phyloP scores from a whole-genome alignment of 2,113 vertebrate species.

The Ibidorhyncha struthersii region DNA sequence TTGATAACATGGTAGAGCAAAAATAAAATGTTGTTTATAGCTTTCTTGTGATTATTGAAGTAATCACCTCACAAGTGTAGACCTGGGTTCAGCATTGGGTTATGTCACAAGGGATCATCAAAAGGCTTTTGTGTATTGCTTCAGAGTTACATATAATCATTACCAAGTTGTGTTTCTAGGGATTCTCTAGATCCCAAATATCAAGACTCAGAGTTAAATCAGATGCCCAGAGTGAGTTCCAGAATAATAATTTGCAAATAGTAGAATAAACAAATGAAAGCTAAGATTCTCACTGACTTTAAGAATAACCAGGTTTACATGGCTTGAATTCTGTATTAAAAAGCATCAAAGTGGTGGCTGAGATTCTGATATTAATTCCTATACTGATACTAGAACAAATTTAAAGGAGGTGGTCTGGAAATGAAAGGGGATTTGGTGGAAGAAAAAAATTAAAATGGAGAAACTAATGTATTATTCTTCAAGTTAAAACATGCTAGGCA shows the following conservation, averaged over 20 bases:
- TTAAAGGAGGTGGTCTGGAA: not conserved
- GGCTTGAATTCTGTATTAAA: not conserved
- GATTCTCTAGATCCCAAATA: not conserved
- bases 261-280: not conserved
- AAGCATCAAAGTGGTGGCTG: not conserved
- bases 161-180: not conserved
- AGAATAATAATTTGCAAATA: not conserved
- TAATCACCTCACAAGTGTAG: not conserved
- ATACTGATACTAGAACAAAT: not conserved
- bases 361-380: not conserved
- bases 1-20: not conserved
- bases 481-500: not conserved
- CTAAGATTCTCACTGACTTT: not conserved
- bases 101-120: not conserved
- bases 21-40: not conserved
- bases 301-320: not conserved
- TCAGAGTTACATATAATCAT: not conserved
- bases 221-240: not conserved
- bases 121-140: not conserved
- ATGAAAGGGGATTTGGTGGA: not conserved
- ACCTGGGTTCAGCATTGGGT: not conserved
- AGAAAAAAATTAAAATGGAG: not conserved
- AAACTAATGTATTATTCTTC: not conserved
- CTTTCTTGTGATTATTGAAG: not conserved
- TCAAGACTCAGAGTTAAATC: not conserved